Conservation (phyloP, 1,140 invertebrate species). For the Littorina saxatilis region DNA sequence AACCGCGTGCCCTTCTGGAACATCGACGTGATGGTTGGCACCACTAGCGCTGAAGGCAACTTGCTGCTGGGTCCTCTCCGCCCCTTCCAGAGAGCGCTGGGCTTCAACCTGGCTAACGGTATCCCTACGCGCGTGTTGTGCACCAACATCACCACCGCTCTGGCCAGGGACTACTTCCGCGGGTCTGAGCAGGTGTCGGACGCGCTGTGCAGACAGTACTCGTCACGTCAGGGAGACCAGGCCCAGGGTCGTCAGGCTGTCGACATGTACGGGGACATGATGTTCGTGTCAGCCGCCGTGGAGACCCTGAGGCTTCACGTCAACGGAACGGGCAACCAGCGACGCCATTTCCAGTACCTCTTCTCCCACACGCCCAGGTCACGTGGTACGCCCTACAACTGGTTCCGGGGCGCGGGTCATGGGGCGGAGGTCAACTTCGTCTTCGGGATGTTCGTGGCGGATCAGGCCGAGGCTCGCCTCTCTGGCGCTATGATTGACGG, state of each 20-base stretch:
- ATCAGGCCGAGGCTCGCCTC: slow-evolving; percentile 72
- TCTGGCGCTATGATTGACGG: slow-evolving; percentile 93
- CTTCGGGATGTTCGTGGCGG: slow-evolving; percentile 36
- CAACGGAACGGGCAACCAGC: not conserved
- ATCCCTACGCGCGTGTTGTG: slow-evolving; percentile 45
- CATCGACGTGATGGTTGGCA: slow-evolving; percentile 54
- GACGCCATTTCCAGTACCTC: slow-evolving; percentile 50
- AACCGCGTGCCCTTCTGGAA: slow-evolving; percentile 30
- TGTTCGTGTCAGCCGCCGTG: slow-evolving; percentile 49
- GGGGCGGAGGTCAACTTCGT: slow-evolving; percentile 54
- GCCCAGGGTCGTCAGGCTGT: slow-evolving; percentile 47
- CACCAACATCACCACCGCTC: slow-evolving; percentile 27
- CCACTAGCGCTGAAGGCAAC: slow-evolving; percentile 51
- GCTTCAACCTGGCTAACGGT: slow-evolving; percentile 37
- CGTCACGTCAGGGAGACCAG: not conserved
- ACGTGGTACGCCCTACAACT: slow-evolving; percentile 25
- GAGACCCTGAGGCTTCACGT: slow-evolving; percentile 38
- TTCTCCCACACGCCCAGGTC: slow-evolving; percentile 46
- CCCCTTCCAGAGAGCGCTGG: slow-evolving; percentile 33
- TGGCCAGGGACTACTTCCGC: slow-evolving; percentile 40
- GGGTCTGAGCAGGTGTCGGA: slow-evolving; percentile 17
- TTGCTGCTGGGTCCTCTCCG: slow-evolving; percentile 35
- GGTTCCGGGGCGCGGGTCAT: slow-evolving; percentile 54
- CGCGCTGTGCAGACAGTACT: slow-evolving; percentile 43
- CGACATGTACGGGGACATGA: slow-evolving; percentile 50